phyloP scores from a whole-genome alignment of 2,113 vertebrate genomes.

The Saguinus midas region DNA sequence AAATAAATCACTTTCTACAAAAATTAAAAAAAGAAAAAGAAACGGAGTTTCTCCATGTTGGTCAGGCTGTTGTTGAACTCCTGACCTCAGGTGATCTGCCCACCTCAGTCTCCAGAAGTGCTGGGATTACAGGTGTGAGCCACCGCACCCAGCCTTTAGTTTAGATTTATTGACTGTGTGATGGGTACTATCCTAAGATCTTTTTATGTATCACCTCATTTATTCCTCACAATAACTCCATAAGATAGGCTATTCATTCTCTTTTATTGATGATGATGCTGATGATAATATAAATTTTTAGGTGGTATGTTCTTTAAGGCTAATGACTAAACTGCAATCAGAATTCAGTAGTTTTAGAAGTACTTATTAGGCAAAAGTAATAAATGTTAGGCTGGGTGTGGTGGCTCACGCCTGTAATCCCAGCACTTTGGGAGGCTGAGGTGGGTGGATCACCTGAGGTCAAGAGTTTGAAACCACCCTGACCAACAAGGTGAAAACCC shows the following conservation, averaged over 20 bases:
- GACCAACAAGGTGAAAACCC: too few species aligned
- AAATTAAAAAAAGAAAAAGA: too few species aligned
- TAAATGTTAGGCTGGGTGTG: not conserved
- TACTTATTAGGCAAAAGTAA: not conserved
- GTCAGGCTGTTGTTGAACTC: too few species aligned
- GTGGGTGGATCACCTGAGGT: too few species aligned
- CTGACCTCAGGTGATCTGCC: too few species aligned
- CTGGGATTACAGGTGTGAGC: too few species aligned
- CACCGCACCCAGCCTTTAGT: not conserved
- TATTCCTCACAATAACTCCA: not conserved
- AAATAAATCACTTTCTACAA: too few species aligned
- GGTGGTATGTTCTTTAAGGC: slow-evolving; percentile 32
- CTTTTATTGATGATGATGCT: slow-evolving; percentile 27
- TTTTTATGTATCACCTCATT: slow-evolving; percentile 2
- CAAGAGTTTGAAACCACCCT: too few species aligned
- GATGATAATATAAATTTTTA: not conserved
- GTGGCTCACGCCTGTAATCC: too few species aligned
- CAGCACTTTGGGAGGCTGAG: too few species aligned
- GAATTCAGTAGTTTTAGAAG: not conserved
- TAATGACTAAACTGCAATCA: slow-evolving; percentile 30
- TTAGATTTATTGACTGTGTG: slow-evolving; percentile 1
- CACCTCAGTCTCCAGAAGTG: too few species aligned
- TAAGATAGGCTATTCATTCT: not conserved
- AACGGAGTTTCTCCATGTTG: too few species aligned
- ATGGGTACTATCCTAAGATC: not conserved